Percentiles rank a stretch among this genome's conserved stretches.
Conservation (phyloP, 1,140 invertebrate genomes). For the Pantala flavescens region DNA sequence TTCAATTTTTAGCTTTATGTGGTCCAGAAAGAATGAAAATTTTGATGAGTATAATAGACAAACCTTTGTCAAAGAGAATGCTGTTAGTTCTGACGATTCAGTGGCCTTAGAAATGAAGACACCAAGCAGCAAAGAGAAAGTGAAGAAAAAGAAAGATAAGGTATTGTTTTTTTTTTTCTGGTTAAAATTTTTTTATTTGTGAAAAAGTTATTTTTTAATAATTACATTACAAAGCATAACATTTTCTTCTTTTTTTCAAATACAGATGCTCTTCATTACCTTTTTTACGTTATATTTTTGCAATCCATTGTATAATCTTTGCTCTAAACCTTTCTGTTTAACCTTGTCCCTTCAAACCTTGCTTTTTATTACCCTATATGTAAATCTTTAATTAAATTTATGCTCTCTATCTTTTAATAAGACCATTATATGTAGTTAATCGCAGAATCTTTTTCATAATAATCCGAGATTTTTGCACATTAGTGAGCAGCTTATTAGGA, state of each 20-base stretch:
- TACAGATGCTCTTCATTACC: no score
- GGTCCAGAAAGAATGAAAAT: background rate
- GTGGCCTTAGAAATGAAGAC: background rate
- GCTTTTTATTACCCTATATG: no score
- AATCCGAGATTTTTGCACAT: no score
- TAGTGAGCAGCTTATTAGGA: no score
- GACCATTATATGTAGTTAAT: no score
- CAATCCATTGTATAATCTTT: no score
- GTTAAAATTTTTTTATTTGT: constrained; percentile 1
- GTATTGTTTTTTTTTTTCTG: constrained; percentile 23
- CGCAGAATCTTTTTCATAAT: no score
- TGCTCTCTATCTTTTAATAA: no score
- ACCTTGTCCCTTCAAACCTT: no score
- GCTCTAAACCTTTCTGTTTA: no score
- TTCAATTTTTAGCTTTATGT: background rate
- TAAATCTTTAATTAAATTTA: no score
- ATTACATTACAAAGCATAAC: constrained; percentile 6
- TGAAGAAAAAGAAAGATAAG: constrained; percentile 43
- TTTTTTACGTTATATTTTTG: no score
- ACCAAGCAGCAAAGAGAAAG: constrained; percentile 32
- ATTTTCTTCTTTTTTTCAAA: background rate
- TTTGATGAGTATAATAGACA: constrained; percentile 4
- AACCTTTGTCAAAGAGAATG: constrained; percentile 3
- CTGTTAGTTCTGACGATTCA: background rate
- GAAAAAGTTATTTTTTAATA: constrained; percentile 13